Base-by-base conservation (phyloP, 2,113 vertebrate genomes). In the Ctenodactylus gundi region DNA sequence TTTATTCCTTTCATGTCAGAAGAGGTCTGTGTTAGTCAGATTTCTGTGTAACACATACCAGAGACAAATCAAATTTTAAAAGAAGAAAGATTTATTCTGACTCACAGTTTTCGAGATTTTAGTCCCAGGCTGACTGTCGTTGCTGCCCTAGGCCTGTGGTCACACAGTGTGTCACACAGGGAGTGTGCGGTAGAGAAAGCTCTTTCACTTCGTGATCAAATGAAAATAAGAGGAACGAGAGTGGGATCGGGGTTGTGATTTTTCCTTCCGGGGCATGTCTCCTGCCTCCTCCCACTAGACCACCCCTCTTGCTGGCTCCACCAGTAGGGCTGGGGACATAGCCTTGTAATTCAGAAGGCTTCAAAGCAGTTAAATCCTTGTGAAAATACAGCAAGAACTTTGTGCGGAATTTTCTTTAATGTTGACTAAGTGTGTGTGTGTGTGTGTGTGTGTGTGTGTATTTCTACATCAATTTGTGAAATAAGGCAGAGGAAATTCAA, bases 361-460 rank as follows among this genome's bases (percentile, higher is more conserved):
- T 49, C 57, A n/a, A 58, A 7, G 9, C 31, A 64, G 44, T 67
- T 36, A 77, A 58, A 3, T 31, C 31, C n/a, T n/a, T n/a, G n/a
- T 17, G 1, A 77, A 77, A 39, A 9, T 25, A 41, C 6, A 44
- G 36, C 46, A 44, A 53, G 6, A 21, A 4, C 13, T 85, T 39
- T 77, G 70, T 57, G 41, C 44, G 36, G 87, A 55, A 27, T 36
- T 77, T 85, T 27, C 62, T 93, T 88, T 93, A 57, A 44, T 85
- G 96, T 77, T 81, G n/a, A 58, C 25, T 4, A 51, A 76, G 12
- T 77, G 29, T 62, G 85, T 96, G 78, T 78, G 88, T 17, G 64
- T 80, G 12, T 77, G 29, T 62, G 85, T 96, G 78, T 78, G 88
- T 17, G 64, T 83, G 49, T 23, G 49, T 87, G 29, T 10, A 85